Evolutionary conservation across 2,113 vertebrate species (phyloP).

Genomic region (Cricetomys ansorgei): DNA sequence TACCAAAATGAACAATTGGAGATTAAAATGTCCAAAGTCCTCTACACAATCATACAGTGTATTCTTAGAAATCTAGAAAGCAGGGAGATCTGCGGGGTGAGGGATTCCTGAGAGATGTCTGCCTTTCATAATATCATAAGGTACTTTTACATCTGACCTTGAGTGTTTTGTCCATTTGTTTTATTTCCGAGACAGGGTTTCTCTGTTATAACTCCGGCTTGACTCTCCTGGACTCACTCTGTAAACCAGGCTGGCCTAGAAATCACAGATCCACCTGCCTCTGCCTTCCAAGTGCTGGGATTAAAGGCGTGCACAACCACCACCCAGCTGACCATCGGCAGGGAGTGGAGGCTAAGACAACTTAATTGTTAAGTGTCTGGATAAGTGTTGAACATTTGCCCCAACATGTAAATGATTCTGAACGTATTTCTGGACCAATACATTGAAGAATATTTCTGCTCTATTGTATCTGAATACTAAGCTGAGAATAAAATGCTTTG

Average conservation of each 20-base stretch:
- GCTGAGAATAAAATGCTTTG: background rate
- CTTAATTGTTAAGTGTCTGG: background rate
- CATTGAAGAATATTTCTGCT: background rate
- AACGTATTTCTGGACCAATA: background rate
- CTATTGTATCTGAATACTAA: background rate
- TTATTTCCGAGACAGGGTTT: too few relatives aligned
- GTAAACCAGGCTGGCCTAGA: too few relatives aligned
- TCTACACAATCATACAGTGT: background rate
- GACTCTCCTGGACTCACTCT: too few relatives aligned
- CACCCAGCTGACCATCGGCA: too few relatives aligned
- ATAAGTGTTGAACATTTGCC: background rate
- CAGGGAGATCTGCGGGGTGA: background rate
- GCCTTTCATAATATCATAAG: too few relatives aligned
- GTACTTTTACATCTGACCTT: background rate
- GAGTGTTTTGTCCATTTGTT: too few relatives aligned
- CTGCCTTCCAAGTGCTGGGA: too few relatives aligned
- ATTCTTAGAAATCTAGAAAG: background rate
- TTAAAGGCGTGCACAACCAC: too few relatives aligned
- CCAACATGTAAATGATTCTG: background rate
- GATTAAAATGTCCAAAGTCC: background rate
- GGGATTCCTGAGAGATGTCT: background rate
- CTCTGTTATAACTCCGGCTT: too few relatives aligned
- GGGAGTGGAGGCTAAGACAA: background rate
- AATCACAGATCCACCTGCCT: too few relatives aligned
- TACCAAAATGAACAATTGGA: background rate